phyloP scores from a whole-genome alignment of 2,888 invertebrate species.

The Rhyacophila evoluta region DNA sequence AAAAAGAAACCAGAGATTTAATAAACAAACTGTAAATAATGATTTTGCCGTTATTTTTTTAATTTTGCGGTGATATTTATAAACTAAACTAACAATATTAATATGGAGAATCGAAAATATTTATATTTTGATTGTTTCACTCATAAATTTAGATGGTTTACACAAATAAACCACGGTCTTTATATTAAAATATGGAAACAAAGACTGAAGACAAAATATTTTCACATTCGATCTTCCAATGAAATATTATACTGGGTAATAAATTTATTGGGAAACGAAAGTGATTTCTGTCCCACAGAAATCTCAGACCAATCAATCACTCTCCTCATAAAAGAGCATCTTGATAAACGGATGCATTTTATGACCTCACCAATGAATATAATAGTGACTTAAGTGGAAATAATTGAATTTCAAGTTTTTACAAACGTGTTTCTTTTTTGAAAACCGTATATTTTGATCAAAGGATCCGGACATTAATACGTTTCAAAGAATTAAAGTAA shows the following conservation, averaged over 20 bases:
- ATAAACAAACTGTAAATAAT: constrained; percentile 1
- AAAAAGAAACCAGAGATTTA: not conserved
- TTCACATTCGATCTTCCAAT: not conserved
- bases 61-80: not conserved
- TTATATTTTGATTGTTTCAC: not conserved
- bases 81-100: no score
- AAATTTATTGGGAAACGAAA: constrained; percentile 1
- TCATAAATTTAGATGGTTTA: not conserved
- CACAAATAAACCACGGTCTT: not conserved
- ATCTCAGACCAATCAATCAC: not conserved
- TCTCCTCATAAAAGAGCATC: not conserved
- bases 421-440: no score
- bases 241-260: not conserved
- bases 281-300: not conserved
- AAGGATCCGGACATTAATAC: no score
- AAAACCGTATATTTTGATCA: no score
- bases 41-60: not conserved
- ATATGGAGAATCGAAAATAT: no score
- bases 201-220: not conserved
- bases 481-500: no score
- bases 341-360: no score
- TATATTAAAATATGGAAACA: not conserved
- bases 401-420: no score
- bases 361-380: no score
- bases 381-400: no score